A percentile compares a stretch with the other conserved stretches of the same genome.
Conservation (phyloP, 2,797 vertebrate species). For the Semaprochilodus insignis region DNA sequence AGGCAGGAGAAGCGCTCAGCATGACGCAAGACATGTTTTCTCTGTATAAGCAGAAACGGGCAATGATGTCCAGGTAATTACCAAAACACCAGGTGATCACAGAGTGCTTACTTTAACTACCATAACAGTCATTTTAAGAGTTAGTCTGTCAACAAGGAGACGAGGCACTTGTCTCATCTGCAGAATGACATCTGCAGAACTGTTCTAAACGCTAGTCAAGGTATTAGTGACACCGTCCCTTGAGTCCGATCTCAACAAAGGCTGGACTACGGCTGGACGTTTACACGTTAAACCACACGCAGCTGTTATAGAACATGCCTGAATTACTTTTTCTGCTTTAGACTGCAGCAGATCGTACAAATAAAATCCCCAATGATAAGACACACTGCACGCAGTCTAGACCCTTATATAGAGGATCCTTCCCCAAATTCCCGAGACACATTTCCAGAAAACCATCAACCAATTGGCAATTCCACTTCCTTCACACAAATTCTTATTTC, state of each 20-base stretch:
- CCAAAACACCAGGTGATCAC: not conserved
- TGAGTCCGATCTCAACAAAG: not conserved
- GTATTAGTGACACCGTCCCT: not conserved
- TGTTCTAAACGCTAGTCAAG: conserved; percentile 10
- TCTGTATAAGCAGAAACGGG: not conserved
- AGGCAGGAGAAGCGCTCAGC: not conserved
- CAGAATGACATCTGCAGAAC: conserved; percentile 10
- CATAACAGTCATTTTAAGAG: conserved; percentile 5
- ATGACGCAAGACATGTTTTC: not conserved
- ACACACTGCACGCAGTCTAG: not conserved
- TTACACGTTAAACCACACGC: too few species aligned
- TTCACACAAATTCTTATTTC: too few species aligned
- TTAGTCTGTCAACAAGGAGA: not conserved
- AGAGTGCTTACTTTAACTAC: conserved; percentile 11
- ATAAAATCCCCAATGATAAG: not conserved
- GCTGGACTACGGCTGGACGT: not conserved
- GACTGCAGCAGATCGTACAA: not conserved
- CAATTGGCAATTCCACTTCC: too few species aligned
- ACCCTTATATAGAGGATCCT: too few species aligned
- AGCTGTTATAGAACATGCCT: too few species aligned
- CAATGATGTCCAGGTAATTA: not conserved
- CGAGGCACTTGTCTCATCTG: not conserved
- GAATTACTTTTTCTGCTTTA: not conserved
- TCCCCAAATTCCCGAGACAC: too few species aligned
- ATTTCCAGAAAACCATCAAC: too few species aligned